Percentiles rank a stretch among this genome's conserved stretches.
These are phyloP conservation scores for Parnassius glacialis DNA, from an alignment of 2,888 invertebrate genomes.

Conservation along the genomic window DNA sequence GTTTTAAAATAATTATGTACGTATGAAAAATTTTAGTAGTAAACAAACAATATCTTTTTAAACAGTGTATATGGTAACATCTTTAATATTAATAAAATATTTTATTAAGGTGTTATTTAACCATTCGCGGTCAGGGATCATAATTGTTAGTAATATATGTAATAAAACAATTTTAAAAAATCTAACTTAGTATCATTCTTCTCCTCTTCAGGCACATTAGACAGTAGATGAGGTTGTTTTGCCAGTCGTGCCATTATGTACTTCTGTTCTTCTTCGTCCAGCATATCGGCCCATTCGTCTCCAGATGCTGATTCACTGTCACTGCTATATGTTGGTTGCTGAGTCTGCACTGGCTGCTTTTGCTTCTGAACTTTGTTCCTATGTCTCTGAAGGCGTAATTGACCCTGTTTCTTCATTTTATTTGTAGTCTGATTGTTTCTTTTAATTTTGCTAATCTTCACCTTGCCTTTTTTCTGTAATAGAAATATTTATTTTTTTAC, in stretches of 20 bases:
- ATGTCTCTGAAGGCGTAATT: constrained; percentile 71
- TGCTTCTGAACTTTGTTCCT: constrained; percentile 59
- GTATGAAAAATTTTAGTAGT: too few species aligned
- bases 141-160: too few species aligned
- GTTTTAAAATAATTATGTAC: background rate
- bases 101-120: too few species aligned
- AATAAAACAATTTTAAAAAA: too few species aligned
- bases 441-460: constrained; percentile 79
- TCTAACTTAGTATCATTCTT: constrained; percentile 49
- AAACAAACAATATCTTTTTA: too few species aligned
- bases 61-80: too few species aligned
- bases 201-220: constrained; percentile 64
- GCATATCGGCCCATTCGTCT: constrained; percentile 80
- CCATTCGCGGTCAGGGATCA: too few species aligned
- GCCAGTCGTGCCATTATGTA: constrained; percentile 70
- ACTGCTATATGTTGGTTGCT: constrained; percentile 61
- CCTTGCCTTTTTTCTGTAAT: constrained; percentile 76
- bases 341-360: constrained; percentile 49
- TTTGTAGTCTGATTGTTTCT: constrained; percentile 80
- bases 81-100: too few species aligned
- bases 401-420: constrained; percentile 79
- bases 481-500: background rate
- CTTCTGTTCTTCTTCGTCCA: constrained; percentile 79
- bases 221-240: constrained; percentile 64
- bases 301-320: constrained; percentile 72